Evolutionary conservation across 1,140 invertebrate genomes (phyloP).

Genomic region (Eufriesea mexicana): DNA sequence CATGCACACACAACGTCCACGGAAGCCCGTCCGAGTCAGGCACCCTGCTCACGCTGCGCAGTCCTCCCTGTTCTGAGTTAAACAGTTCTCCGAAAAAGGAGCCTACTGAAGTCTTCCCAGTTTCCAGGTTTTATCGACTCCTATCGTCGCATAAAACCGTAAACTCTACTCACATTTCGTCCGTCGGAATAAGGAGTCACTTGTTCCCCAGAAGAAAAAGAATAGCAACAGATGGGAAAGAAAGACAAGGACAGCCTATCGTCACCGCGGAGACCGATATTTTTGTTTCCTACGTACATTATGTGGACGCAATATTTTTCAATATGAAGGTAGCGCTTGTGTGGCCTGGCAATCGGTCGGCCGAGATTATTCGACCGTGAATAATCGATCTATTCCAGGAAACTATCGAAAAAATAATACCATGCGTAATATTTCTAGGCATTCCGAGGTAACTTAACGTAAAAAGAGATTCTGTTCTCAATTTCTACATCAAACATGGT

Average conservation of each 20-base stretch:
- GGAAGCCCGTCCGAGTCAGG: background rate
- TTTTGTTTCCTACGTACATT: slow-evolving; percentile 51
- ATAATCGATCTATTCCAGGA: slow-evolving; percentile 14
- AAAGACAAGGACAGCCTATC: slow-evolving; percentile 29
- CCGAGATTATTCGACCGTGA: slow-evolving; percentile 11
- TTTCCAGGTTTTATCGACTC: slow-evolving; percentile 45
- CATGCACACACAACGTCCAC: background rate
- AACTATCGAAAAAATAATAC: background rate
- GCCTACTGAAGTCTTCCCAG: slow-evolving; percentile 26
- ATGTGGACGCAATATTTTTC: slow-evolving; percentile 41
- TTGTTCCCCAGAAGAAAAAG: slow-evolving; percentile 32
- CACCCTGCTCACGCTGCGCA: background rate
- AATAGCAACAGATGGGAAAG: too few species aligned
- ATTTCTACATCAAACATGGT: background rate
- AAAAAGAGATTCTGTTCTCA: background rate
- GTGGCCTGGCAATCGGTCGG: background rate
- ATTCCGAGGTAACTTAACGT: background rate
- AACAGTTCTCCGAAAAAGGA: slow-evolving; percentile 59
- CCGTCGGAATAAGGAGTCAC: slow-evolving; percentile 60
- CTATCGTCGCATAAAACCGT: slow-evolving; percentile 61
- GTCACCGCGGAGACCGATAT: slow-evolving; percentile 6
- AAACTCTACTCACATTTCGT: slow-evolving; percentile 59
- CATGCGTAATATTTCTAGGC: background rate
- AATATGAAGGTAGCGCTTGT: slow-evolving; percentile 18
- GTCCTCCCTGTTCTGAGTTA: slow-evolving; percentile 36